Percentiles rank a stretch among this genome's conserved stretches.
Evolutionary conservation across 2,113 vertebrate species (phyloP).

Genomic region (human): DNA sequence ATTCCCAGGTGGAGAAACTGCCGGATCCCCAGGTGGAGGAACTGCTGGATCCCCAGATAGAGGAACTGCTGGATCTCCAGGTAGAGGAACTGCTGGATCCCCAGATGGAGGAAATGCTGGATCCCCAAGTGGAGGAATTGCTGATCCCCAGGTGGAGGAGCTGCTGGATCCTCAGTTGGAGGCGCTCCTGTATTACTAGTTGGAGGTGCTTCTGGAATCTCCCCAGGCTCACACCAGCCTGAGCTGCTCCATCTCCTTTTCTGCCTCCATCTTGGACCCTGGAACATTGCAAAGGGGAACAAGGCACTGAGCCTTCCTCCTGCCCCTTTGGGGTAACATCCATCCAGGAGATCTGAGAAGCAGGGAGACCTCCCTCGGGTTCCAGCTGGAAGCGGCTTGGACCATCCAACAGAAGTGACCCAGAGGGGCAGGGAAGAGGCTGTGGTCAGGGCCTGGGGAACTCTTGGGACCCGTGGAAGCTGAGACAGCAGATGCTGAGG

Average conservation of each 20-base stretch:
- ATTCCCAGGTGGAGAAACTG: too few species aligned
- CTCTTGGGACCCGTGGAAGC: fast-evolving
- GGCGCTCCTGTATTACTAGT: too few species aligned
- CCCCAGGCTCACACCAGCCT: fast-evolving
- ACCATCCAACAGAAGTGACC: background rate
- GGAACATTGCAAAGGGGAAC: background rate
- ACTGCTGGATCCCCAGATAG: too few species aligned
- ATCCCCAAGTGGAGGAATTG: too few species aligned
- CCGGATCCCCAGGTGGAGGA: background rate
- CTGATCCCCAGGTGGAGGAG: too few species aligned
- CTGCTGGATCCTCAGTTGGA: background rate
- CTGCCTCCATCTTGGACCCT: background rate
- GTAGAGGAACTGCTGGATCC: too few species aligned
- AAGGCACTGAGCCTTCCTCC: background rate
- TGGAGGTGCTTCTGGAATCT: background rate
- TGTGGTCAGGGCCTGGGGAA: background rate
- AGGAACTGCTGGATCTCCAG: background rate
- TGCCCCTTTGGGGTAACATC: background rate
- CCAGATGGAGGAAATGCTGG: background rate
- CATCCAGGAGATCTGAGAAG: background rate
- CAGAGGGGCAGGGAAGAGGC: background rate
- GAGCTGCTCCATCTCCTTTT: background rate
- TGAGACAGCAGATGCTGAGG: background rate
- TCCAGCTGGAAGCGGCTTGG: background rate
- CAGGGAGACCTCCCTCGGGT: background rate